Base-by-base conservation (phyloP, 2,797 vertebrate species). In the Halcyon smyrnensis region DNA sequence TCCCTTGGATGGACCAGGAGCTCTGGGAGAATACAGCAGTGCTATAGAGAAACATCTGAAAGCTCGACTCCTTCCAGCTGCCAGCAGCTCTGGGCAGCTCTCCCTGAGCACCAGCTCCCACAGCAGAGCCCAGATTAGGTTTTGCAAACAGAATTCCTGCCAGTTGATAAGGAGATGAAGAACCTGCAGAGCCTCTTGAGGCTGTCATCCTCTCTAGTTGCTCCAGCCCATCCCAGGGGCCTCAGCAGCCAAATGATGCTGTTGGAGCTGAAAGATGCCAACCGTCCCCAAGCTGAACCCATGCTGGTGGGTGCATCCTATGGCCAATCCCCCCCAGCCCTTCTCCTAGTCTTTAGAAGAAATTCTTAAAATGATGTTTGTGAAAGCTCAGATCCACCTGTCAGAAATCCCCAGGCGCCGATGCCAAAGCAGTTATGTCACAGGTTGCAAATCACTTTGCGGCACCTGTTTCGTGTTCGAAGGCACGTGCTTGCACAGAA, bases 81-180 rank as follows among this genome's bases (percentile, higher is more conserved):
- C 90, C 0, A 0, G 84, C 78, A 90, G 73, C 53, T 27, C 0
- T 0, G 14, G 20, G 45, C 8, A 1, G 59, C 43, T 87, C 63
- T 84, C 63, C 32, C 74, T 87, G 50, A 45, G 37, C 50, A 53
- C 39, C 53, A 63, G 53, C 84, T 91, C 89, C 85, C 65, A 30
- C 2, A 0, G 46, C 46, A 23, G 46, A 45, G 45, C 56, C 41
- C 53, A 88, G 94, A 92, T 70, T 83, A 87, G 48, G n/a, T 17
- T 96, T 73, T 84, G 71, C 74, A 92, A 89, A 95, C 85, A 93
- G 25, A 62, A 71, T 15, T 75, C 56, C 39, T 11, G 19, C 65
- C 73, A 79, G 63, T 64, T 74, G 88, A 93, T 87, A 94, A 81
- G 77, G 45, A 86, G 32, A 15, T 13, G 18, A 84, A 71, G 41